Conservation (phyloP, 2,888 invertebrate species). For the Parelbella ahira region DNA sequence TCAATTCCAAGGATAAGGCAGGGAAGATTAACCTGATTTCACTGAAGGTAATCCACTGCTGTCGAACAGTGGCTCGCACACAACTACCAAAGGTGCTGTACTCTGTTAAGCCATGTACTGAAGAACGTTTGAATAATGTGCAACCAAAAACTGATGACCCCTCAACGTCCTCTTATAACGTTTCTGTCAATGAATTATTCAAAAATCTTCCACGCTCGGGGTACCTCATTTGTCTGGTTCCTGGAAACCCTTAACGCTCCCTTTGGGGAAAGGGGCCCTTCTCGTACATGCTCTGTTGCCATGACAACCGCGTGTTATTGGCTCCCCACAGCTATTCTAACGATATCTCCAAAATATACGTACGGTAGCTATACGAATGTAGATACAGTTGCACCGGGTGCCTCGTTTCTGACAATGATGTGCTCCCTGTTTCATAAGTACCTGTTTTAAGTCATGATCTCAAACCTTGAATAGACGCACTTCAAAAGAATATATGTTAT, state of each 20-base stretch:
- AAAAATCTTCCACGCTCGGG: conserved; percentile 41
- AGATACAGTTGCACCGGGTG: conserved; percentile 36
- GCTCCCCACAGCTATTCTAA: conserved; percentile 64
- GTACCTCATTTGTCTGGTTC: conserved; percentile 62
- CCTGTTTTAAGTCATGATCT: conserved; percentile 27
- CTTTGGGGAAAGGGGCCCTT: conserved; percentile 59
- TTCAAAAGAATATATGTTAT: conserved; percentile 29
- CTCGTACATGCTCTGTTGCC: conserved; percentile 54
- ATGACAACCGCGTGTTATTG: conserved; percentile 71
- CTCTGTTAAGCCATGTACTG: conserved; percentile 37
- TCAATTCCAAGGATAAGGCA: background rate
- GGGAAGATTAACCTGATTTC: background rate
- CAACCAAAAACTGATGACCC: conserved; percentile 42
- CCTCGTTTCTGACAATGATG: conserved; percentile 39
- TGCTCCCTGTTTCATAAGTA: conserved; percentile 29
- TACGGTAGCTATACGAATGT: conserved; percentile 10
- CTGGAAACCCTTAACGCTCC: conserved; percentile 50
- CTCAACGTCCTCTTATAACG: conserved; percentile 29
- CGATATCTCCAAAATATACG: conserved; percentile 43
- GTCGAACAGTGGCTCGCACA: conserved; percentile 30
- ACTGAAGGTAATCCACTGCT: conserved; percentile 36
- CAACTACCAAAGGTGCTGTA: conserved; percentile 25
- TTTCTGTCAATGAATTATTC: conserved; percentile 34
- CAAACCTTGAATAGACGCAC: conserved; percentile 27
- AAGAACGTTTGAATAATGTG: conserved; percentile 46